Base-by-base conservation (phyloP, 2,113 vertebrate genomes). In the Silurus asotus region DNA sequence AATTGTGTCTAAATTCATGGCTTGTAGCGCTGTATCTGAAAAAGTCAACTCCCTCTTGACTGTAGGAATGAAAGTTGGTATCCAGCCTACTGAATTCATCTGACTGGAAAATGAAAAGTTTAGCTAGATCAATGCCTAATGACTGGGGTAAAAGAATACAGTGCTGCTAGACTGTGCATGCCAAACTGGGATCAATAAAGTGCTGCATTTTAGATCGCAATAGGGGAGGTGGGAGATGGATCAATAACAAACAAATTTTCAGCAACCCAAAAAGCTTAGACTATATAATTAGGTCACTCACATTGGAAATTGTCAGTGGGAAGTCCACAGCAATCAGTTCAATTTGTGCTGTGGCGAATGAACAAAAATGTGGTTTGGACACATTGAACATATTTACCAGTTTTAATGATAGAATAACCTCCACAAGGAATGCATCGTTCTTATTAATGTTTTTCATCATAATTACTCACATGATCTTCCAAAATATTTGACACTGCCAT, bases 171-270 rank as follows among this genome's bases (percentile, higher is more conserved):
- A 91, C 91, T 93, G 92, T 91, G 87, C 93, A 89, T 90, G 91
- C 88, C 93, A 91, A 91, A 92, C 88, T 87, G 67, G 82, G 91
- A 94, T 95, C 94, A 91, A 95, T 95, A 91, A 72, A 93, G 88
- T 90, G 93, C 92, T 88, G 89, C 92, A 93, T 88, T 93, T 91
- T 93, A 93, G 91, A 94, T 92, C 93, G 89, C 93, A 92, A 91
- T 88, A 90, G 92, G 93, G 88, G 91, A 90, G 83, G 78, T 86
- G 84, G 89, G 88, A 90, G 84, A 83, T 80, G 82, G 90, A 94
- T 95, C 94, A 88, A 95, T 95, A 92, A 94, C 93, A 94, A 95
- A 93, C 93, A 94, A 92, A 95, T 94, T 94, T 95, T 90, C 91
- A 93, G 88, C 89, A 93, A 92, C 93, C 90, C 90, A 92, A 92